These are phyloP conservation scores for Allobates femoralis DNA, from an alignment of 2,797 vertebrate species.

Conservation along the genomic window DNA sequence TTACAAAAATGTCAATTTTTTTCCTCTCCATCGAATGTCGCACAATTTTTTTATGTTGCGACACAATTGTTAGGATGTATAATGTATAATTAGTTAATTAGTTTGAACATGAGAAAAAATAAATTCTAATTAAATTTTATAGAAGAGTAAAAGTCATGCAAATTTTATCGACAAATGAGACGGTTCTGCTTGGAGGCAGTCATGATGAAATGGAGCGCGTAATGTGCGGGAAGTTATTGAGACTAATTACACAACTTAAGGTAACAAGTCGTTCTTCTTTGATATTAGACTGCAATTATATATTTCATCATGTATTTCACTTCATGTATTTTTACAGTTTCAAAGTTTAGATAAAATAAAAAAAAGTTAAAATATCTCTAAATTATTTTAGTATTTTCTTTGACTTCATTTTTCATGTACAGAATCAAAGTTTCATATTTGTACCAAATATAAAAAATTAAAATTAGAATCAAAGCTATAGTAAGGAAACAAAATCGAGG, in stretches of 20 bases:
- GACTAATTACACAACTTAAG: conserved; percentile 30
- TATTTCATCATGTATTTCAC: background rate
- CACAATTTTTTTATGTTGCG: conserved; percentile 31
- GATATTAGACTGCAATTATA: background rate
- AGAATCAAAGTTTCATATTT: background rate
- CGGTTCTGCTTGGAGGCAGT: background rate
- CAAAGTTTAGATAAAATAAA: background rate
- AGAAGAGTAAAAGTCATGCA: background rate
- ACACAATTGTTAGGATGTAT: conserved; percentile 22
- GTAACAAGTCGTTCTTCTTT: background rate
- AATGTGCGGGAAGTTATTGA: conserved; percentile 15
- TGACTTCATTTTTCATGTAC: background rate
- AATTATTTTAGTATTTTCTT: background rate
- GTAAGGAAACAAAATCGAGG: background rate
- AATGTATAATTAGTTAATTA: conserved; percentile 43
- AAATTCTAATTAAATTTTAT: conserved; percentile 39
- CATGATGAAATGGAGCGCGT: background rate
- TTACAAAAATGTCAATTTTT: conserved; percentile 9
- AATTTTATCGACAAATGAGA: conserved; percentile 39
- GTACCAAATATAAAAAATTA: background rate
- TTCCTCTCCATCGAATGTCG: background rate
- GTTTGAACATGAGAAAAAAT: conserved; percentile 36
- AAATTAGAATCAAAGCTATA: background rate
- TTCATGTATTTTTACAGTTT: background rate
- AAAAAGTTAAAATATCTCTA: background rate